Evolutionary conservation across 2,888 invertebrate species (phyloP), one percentile per base, ranked within the genome.

Genomic region (Temnothorax rugatulus): DNA sequence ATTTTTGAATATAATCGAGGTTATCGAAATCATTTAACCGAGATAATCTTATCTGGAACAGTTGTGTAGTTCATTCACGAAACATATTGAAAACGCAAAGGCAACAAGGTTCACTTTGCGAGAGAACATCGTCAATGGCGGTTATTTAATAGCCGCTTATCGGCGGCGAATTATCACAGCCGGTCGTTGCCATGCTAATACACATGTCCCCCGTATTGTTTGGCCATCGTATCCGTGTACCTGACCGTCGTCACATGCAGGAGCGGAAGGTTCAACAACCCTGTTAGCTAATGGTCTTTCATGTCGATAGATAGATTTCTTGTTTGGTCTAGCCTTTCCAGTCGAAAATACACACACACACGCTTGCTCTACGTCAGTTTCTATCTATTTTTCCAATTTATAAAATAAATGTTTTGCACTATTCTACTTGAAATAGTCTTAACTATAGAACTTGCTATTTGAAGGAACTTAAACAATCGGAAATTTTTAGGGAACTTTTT

Each of bases 201-300:
- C 47, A 73, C 82, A 83, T 73, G 71, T 81, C 25, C 52, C 52
- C 82, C 47, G 79, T 81, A 87, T 85, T 89, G 88, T 89, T 86
- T 86, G 61, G 73, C 81, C 85, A 81, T 47, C 34, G 59, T 68
- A 44, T 82, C 82, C 83, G 84, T 87, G 81, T 90, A 91, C 89
- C 91, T 91, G 90, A 86, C 84, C 73, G 86, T 86, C 87, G 86
- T 91, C 87, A 86, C 83, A 61, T 82, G 75, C 85, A 88, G 82
- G 79, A 87, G 83, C 82, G 21, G 83, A 77, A 87, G 84, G 89
- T 91, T 91, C 89, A 88, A 87, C 84, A 87, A 91, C 88, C 90
- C 86, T n/a, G n/a, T 68, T 54, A 68, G 29, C 41, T 84, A 86
- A 86, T 84, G 63, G 34, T 34, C 71, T 34, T 66, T n/a, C 41